Evolutionary conservation across 2,888 invertebrate species (phyloP).

Genomic region (Acleris literana): DNA sequence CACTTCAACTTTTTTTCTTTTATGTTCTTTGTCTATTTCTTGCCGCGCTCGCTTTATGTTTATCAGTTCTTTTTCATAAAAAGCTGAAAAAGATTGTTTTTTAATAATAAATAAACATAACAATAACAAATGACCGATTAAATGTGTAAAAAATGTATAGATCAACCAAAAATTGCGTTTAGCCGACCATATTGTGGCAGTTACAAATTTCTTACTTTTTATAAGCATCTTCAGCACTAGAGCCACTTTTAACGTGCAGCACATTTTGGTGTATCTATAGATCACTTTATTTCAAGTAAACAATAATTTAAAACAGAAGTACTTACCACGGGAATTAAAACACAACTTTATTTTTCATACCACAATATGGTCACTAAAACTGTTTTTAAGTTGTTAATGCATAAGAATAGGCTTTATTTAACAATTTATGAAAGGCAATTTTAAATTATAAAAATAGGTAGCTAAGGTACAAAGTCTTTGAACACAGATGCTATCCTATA

Average conservation of each 20-base stretch:
- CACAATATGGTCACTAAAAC: conserved; percentile 40
- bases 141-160: conserved; percentile 37
- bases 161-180: conserved; percentile 47
- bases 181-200: conserved; percentile 41
- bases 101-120: neutral
- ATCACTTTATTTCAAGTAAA: neutral
- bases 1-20: conserved; percentile 42
- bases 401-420: too few relatives aligned
- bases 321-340: conserved; percentile 36
- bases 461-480: too few relatives aligned
- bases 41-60: conserved; percentile 41
- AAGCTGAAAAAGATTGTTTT: conserved; percentile 29
- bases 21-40: conserved; percentile 46
- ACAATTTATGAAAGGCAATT: too few relatives aligned
- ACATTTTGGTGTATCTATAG: conserved; percentile 34
- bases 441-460: too few relatives aligned
- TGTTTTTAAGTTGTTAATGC: neutral
- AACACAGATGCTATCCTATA: too few relatives aligned
- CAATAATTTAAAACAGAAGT: neutral
- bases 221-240: neutral
- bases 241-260: conserved; percentile 13
- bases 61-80: conserved; percentile 43
- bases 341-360: conserved; percentile 27
- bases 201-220: neutral
- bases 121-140: neutral